Conservation (phyloP, 2,113 vertebrate species). For the Oenanthe oenanthe region DNA sequence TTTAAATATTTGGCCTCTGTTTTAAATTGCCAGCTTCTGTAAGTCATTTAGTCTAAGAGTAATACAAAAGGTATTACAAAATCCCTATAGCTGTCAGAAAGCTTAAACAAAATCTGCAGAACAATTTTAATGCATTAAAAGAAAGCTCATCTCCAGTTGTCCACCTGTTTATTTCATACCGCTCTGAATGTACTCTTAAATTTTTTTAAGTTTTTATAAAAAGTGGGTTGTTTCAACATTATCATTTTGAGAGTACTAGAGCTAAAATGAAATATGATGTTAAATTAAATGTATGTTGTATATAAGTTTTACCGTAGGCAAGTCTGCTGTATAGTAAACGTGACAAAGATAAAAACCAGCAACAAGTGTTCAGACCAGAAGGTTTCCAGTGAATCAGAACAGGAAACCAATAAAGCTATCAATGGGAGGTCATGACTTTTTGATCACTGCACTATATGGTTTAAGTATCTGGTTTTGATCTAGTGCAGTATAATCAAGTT, state of each 20-base stretch:
- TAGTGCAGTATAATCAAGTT: constrained; percentile 56
- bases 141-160: background rate
- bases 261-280: constrained; percentile 18
- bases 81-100: background rate
- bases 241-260: constrained; percentile 49
- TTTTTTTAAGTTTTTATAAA: background rate
- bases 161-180: background rate
- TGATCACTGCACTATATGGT: constrained; percentile 65
- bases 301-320: constrained; percentile 43
- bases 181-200: background rate
- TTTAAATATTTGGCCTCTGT: constrained; percentile 19
- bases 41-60: background rate
- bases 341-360: constrained; percentile 76
- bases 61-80: background rate
- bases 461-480: constrained; percentile 63
- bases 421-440: constrained; percentile 79
- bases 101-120: background rate
- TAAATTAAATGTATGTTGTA: constrained; percentile 37
- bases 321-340: constrained; percentile 53
- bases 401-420: constrained; percentile 80
- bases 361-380: constrained; percentile 67
- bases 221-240: background rate
- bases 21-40: constrained; percentile 24
- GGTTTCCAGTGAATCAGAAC: constrained; percentile 84
- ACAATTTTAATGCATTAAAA: background rate